These are phyloP conservation scores for Cryptosula pallasiana DNA, from an alignment of 2,888 invertebrate genomes.

Conservation along the genomic window DNA sequence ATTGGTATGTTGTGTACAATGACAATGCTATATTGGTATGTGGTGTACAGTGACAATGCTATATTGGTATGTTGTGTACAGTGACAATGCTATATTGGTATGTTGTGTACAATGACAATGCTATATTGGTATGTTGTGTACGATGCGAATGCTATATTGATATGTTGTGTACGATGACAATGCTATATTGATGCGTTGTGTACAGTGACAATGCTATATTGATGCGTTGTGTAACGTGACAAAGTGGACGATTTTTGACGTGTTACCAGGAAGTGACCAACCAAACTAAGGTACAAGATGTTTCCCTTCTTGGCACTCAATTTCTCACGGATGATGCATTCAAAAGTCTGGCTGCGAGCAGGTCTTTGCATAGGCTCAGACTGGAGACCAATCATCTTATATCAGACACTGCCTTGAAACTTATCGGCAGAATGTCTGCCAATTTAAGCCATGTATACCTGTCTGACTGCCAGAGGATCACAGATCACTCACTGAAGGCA, in stretches of 20 bases:
- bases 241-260: not conserved
- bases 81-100: no score
- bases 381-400: conserved; percentile 48
- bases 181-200: no score
- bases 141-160: conserved; percentile 45
- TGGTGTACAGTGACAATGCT: not conserved
- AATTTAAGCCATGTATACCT: conserved; percentile 48
- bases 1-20: no score
- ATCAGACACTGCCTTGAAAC: conserved; percentile 43
- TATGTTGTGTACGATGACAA: conserved; percentile 28
- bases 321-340: conserved; percentile 47
- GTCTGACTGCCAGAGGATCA: conserved; percentile 48
- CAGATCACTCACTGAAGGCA: conserved; percentile 46
- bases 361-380: conserved; percentile 41
- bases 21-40: conserved; percentile 44
- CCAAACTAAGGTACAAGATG: conserved; percentile 37
- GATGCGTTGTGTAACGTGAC: conserved; percentile 31
- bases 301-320: conserved; percentile 48
- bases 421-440: conserved; percentile 42
- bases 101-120: no score
- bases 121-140: not conserved
- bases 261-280: conserved; percentile 37
- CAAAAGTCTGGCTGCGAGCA: conserved; percentile 41
- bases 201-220: conserved; percentile 44
- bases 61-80: no score